phyloP scores from a whole-genome alignment of 2,888 invertebrate genomes.

The Danaus chrysippus region DNA sequence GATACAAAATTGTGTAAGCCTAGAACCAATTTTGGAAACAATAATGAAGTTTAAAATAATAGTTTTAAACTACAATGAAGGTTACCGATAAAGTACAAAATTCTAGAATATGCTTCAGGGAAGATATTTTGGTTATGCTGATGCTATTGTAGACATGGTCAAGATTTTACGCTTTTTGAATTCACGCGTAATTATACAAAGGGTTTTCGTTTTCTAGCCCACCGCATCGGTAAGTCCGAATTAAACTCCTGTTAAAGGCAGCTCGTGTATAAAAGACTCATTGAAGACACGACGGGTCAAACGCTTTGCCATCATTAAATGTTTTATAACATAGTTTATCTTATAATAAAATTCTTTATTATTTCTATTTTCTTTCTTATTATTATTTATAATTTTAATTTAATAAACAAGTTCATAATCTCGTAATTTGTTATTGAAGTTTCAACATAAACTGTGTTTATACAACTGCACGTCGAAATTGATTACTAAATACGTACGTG shows the following conservation, averaged over 20 bases:
- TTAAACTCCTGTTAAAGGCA: conserved; percentile 15
- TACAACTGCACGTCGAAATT: neutral
- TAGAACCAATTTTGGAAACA: neutral
- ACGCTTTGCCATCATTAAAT: neutral
- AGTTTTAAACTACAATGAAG: neutral
- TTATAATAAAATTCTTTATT: neutral
- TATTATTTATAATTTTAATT: too few relatives aligned
- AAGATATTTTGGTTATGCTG: conserved; percentile 11
- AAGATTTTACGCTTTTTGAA: conserved; percentile 19
- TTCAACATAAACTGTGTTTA: too few relatives aligned
- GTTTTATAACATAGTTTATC: neutral
- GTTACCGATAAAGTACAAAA: conserved; percentile 21
- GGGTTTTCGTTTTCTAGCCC: conserved; percentile 15
- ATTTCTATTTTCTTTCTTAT: too few relatives aligned
- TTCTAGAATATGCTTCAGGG: conserved; percentile 5
- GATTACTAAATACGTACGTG: neutral
- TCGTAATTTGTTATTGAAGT: too few relatives aligned
- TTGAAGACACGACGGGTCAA: conserved; percentile 7
- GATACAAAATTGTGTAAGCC: conserved; percentile 18
- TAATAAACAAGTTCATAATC: too few relatives aligned
- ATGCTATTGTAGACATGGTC: conserved; percentile 9
- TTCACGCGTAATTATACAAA: conserved; percentile 27
- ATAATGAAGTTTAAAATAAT: conserved; percentile 4
- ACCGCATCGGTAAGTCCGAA: conserved; percentile 19
- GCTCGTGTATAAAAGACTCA: conserved; percentile 14